A percentile compares a stretch with the other conserved stretches of the same genome.
Evolutionary conservation across 1,140 invertebrate species (phyloP).

Genomic region (Zophobas atratus): DNA sequence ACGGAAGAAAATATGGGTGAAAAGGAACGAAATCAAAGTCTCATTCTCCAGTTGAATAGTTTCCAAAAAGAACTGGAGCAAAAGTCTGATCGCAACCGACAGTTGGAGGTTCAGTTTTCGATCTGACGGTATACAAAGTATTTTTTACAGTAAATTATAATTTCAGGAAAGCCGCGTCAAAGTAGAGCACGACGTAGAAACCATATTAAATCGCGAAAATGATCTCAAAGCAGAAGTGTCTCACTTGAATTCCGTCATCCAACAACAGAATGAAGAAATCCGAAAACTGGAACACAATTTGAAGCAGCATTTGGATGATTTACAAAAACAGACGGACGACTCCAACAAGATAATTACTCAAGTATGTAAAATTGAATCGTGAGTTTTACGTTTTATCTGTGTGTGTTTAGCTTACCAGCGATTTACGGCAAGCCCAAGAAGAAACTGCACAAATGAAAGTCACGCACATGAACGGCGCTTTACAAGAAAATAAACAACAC

Average conservation of each 20-base stretch:
- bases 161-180: conserved; percentile 67
- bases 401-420: conserved; percentile 57
- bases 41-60: conserved; percentile 66
- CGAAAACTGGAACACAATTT: conserved; percentile 59
- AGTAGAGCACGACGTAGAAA: conserved; percentile 71
- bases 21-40: conserved; percentile 65
- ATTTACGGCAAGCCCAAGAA: conserved; percentile 58
- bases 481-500: conserved; percentile 60
- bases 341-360: conserved; percentile 55
- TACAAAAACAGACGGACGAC: conserved; percentile 63
- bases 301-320: conserved; percentile 60
- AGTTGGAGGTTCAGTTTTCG: conserved; percentile 71
- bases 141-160: not conserved
- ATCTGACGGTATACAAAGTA: not conserved
- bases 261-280: conserved; percentile 63
- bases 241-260: conserved; percentile 63
- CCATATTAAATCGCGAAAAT: conserved; percentile 61
- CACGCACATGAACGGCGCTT: conserved; percentile 56
- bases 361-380: conserved; percentile 50
- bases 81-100: conserved; percentile 72
- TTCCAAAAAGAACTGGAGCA: conserved; percentile 61
- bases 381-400: not conserved
- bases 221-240: conserved; percentile 57
- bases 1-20: conserved; percentile 68
- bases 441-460: conserved; percentile 55